Base-by-base conservation (phyloP, 2,113 vertebrate species). In the Taxidea taxus region DNA sequence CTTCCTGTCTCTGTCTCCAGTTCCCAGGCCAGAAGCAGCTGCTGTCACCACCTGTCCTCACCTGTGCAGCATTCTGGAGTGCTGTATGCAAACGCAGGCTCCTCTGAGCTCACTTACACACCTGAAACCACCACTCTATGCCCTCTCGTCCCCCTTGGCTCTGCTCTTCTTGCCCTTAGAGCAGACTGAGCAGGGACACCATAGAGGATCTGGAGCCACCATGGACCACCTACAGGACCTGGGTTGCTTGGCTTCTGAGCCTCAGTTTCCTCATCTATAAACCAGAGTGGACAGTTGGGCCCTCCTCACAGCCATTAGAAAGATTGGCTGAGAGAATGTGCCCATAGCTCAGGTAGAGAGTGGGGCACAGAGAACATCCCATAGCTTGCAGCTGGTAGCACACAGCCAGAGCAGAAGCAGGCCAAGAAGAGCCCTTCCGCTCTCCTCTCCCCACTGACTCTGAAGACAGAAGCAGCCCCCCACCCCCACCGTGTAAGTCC, bases 371-470 rank as follows among this genome's bases (percentile, higher is more conserved):
- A 58, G 20, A 27, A 6, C 14, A 6, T 5, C 31, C 9, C 25
- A 13, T 4, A 4, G 7, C 3, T 9, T 20, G 21, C 2, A 15
- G 39, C 3, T 34, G 16, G n/a, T 0, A 1, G 34, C 23, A 1
- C 23, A 34, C 9, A 21, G 9, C 0, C 16, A 51, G 1, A 56
- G 20, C 37, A 18, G 29, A 9, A 14, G 31, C 6, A 23, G 60
- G 56, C 7, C 8, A 11, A 15, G 7, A 23, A 29, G 15, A 25
- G 1, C 25, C 56, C 31, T 42, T 21, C 21, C 11, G 8, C 20
- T 12, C 44, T 3, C 2, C 34, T 58, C 20, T 37, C 15, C 3
- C 8, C 37, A 4, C 4, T 44, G 47, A 11, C 0, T 23, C 37
- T 3, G 3, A 20, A 21, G 58, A 14, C 62, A 91, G 68, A 16